Evolutionary conservation across 2,888 invertebrate genomes (phyloP).

Genomic region (Cheilosia scutellata): DNA sequence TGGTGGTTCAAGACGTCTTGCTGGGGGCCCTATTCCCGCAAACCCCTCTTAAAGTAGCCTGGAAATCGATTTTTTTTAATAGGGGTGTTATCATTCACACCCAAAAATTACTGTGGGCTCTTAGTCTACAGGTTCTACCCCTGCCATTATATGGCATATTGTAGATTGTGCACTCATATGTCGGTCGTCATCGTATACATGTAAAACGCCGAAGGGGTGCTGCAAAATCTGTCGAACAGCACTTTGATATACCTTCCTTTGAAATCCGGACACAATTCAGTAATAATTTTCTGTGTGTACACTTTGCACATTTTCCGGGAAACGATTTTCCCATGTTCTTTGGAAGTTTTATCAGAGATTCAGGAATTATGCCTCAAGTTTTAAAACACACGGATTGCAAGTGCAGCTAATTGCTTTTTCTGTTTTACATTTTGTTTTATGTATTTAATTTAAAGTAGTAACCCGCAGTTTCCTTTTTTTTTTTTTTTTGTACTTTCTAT

Average conservation of each 20-base stretch:
- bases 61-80: too few species aligned
- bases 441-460: conserved; percentile 26
- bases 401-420: conserved; percentile 27
- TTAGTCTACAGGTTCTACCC: too few species aligned
- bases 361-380: conserved; percentile 18
- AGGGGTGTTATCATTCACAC: too few species aligned
- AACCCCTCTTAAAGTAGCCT: too few species aligned
- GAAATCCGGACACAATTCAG: conserved; percentile 2
- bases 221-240: conserved; percentile 20
- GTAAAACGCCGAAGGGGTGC: conserved; percentile 14
- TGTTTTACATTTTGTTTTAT: not conserved
- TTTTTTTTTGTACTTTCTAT: not conserved
- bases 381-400: conserved; percentile 15
- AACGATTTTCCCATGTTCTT: conserved; percentile 19
- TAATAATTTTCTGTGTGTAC: conserved; percentile 14
- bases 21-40: too few species aligned
- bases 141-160: conserved; percentile 14
- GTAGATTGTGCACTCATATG: not conserved
- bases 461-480: not conserved
- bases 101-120: too few species aligned
- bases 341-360: conserved; percentile 12
- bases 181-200: not conserved
- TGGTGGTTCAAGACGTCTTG: too few species aligned
- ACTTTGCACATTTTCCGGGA: conserved; percentile 5
- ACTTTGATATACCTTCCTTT: conserved; percentile 9